Evolutionary conservation across 2,888 invertebrate genomes (phyloP).

Genomic region (Deilephila porcellus): DNA sequence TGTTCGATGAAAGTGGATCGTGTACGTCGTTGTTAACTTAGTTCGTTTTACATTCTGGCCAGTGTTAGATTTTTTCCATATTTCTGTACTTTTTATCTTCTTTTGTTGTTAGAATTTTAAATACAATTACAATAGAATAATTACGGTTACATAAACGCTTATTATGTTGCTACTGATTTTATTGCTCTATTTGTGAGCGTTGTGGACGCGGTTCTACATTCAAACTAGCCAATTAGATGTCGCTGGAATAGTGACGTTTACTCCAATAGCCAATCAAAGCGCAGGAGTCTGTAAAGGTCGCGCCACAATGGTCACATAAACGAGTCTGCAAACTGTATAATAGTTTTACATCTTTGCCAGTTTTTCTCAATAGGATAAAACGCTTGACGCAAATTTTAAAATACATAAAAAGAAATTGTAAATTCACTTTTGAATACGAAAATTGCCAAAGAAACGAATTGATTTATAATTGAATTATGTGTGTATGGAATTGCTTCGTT

Average conservation of each 20-base stretch:
- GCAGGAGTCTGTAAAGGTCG: slow-evolving; percentile 45
- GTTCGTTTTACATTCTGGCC: slow-evolving; percentile 61
- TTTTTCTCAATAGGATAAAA: slow-evolving; percentile 76
- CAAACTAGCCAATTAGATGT: not conserved
- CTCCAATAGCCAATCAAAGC: slow-evolving; percentile 36
- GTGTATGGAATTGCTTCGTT: slow-evolving; percentile 67
- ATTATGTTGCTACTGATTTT: slow-evolving; percentile 71
- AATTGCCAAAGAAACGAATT: slow-evolving; percentile 83
- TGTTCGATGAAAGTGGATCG: slow-evolving; percentile 49
- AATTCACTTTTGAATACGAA: slow-evolving; percentile 82
- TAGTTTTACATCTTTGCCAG: slow-evolving; percentile 73
- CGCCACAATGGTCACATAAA: slow-evolving; percentile 40
- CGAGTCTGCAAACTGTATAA: slow-evolving; percentile 63
- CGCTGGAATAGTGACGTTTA: not conserved
- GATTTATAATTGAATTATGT: slow-evolving; percentile 62
- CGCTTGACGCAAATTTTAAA: slow-evolving; percentile 72
- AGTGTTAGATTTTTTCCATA: slow-evolving; percentile 66
- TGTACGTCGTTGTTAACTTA: slow-evolving; percentile 56
- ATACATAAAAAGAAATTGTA: slow-evolving; percentile 70
- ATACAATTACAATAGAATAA: slow-evolving; percentile 73
- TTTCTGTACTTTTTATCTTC: slow-evolving; percentile 26
- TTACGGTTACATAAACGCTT: slow-evolving; percentile 72
- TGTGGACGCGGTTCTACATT: slow-evolving; percentile 6
- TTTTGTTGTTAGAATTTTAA: slow-evolving; percentile 34
- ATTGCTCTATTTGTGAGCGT: slow-evolving; percentile 40